Percentiles rank a stretch among this genome's conserved stretches.
phyloP scores from a whole-genome alignment of 2,113 vertebrate genomes.

The Symphodus melops region DNA sequence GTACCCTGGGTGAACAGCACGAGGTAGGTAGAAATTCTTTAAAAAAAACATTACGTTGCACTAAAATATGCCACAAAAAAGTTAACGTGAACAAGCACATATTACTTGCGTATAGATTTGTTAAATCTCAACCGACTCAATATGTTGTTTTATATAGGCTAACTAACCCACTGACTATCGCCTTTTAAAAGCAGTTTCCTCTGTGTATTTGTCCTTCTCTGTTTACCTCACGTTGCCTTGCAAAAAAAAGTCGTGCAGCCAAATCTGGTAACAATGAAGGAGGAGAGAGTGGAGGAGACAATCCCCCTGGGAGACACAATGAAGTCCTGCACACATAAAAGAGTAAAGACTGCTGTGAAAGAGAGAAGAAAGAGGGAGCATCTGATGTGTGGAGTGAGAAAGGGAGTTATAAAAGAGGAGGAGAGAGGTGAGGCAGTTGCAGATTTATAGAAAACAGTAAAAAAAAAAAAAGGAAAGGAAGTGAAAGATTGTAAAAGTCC shows the following conservation, averaged over 20 bases:
- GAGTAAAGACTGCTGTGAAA: conserved; percentile 50
- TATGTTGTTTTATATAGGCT: no score
- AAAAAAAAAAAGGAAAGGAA: neutral
- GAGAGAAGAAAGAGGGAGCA: conserved; percentile 3
- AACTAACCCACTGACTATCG: neutral
- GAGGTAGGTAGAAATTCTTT: neutral
- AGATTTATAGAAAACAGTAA: neutral
- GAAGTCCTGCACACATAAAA: conserved; percentile 62
- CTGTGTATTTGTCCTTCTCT: neutral
- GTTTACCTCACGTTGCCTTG: neutral
- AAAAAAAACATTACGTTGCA: neutral
- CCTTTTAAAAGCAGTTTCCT: neutral
- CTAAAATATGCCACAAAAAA: neutral
- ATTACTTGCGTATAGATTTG: neutral
- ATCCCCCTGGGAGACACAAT: conserved; percentile 71
- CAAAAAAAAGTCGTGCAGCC: conserved; percentile 34
- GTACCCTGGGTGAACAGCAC: neutral
- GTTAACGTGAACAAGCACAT: neutral
- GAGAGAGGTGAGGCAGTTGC: neutral
- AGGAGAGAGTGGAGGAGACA: conserved; percentile 20
- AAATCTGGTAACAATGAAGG: conserved; percentile 51
- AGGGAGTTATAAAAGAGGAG: neutral
- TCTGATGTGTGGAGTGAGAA: conserved; percentile 27
- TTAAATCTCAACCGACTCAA: neutral
- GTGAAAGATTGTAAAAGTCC: neutral